Base-by-base conservation (phyloP, 2,113 vertebrate genomes). In the Rhipidura dahli region DNA sequence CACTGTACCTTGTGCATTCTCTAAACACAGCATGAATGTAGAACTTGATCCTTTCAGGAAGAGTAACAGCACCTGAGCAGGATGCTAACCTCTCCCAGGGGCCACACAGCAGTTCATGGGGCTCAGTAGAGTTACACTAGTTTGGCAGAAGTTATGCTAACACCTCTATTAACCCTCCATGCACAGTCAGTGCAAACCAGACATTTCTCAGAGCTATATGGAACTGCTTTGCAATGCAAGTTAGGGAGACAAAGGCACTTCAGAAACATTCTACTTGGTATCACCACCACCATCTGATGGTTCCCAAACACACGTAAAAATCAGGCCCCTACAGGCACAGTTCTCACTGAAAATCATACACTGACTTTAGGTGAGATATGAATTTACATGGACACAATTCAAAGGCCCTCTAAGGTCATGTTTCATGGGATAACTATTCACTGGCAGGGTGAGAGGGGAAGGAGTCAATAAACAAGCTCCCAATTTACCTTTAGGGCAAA, bases 101-200 rank as follows among this genome's bases (percentile, higher is more conserved):
- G 33, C 45, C 42, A 24, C 0, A 0, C 14, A 80, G 30, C 18
- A 63, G 15, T 59, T 86, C 47, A 13, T 18, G 16, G 23, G 27
- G 61, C 35, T 61, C 59, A 57, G 0, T 1, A 64, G 17, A 11
- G 3, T 63, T 54, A n/a, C 27, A 19, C 8, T 8, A 33, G 11
- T 65, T 80, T 79, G 42, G 39, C 40, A 92, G 47, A 26, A 35
- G 66, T 88, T 90, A 51, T 59, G 39, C 15, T 77, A 79, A 81
- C 27, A 24, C 27, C 20, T 70, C 10, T n/a, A 15, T 66, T 92
- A 86, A 81, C 42, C n/a, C 39, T 84, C 26, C 57, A 78, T 68
- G 66, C 28, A 37, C 10, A 69, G 65, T 20, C 75, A 90, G 5
- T 39, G 33, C 30, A 66, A 91, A 89, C 60, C 64, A 82, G 37